These are phyloP conservation scores for Zelostemma sp. DNA, from an alignment of 1,140 invertebrate species.

Conservation along the genomic window DNA sequence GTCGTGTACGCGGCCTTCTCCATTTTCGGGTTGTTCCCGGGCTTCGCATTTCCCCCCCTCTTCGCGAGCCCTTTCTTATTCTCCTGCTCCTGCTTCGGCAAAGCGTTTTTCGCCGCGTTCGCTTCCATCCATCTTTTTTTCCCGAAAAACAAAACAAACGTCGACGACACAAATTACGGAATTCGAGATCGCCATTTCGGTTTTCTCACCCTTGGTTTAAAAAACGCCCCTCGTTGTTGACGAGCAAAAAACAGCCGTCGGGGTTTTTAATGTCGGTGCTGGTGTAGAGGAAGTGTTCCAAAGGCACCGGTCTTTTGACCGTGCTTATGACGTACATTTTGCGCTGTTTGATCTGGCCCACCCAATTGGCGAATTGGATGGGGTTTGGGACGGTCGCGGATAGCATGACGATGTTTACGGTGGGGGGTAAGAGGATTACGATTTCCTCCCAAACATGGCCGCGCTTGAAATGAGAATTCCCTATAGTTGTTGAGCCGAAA, in stretches of 20 bases:
- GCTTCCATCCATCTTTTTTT: neutral
- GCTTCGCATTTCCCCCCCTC: too few species aligned
- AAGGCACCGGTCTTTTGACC: conserved; percentile 91
- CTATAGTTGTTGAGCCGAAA: too few species aligned
- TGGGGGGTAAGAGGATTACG: conserved; percentile 92
- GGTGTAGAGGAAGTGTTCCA: conserved; percentile 94
- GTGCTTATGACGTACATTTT: conserved; percentile 98
- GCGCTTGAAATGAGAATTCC: too few species aligned
- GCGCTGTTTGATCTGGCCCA: conserved; percentile 91
- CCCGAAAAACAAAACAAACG: too few species aligned
- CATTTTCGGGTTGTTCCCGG: too few species aligned
- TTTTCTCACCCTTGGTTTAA: conserved; percentile 77
- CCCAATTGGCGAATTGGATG: conserved; percentile 97
- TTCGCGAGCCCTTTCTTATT: too few species aligned
- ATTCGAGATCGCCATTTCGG: too few species aligned
- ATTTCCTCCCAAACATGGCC: conserved; percentile 99
- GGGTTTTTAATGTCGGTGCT: conserved; percentile 85
- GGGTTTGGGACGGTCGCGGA: conserved; percentile 99
- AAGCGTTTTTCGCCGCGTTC: too few species aligned
- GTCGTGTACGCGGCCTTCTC: too few species aligned
- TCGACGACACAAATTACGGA: too few species aligned
- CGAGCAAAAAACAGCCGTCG: conserved; percentile 86
- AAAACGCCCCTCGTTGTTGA: conserved; percentile 83
- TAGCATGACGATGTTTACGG: conserved; percentile 96
- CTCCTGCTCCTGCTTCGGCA: too few species aligned